phyloP scores from a whole-genome alignment of 2,113 vertebrate species.

The Phycodurus eques region DNA sequence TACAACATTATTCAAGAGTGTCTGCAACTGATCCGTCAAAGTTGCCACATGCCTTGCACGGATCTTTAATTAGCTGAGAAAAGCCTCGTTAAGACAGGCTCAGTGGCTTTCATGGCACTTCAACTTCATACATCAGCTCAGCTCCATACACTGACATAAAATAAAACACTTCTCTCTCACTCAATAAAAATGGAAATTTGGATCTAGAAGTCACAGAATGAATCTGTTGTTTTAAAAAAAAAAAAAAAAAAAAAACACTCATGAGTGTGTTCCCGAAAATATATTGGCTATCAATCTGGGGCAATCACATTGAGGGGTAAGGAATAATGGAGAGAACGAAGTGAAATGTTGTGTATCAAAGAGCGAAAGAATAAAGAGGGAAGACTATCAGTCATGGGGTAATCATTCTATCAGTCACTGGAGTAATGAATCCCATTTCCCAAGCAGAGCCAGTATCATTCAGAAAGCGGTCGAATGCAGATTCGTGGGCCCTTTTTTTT shows the following conservation, averaged over 20 bases:
- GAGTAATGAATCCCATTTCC: constrained; percentile 66
- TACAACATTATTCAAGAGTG: constrained; percentile 23
- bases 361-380: constrained; percentile 36
- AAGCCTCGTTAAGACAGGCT: constrained; percentile 28
- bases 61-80: constrained; percentile 61
- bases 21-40: constrained; percentile 55
- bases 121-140: constrained; percentile 24
- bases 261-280: constrained; percentile 20
- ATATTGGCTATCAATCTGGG: constrained; percentile 26
- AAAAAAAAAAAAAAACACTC: constrained; percentile 14
- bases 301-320: constrained; percentile 27
- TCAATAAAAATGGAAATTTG: constrained; percentile 21
- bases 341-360: constrained; percentile 36
- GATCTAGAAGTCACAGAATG: constrained; percentile 10
- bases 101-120: constrained; percentile 24
- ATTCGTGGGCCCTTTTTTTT: constrained; percentile 36
- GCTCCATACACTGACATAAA: constrained; percentile 37
- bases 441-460: constrained; percentile 39
- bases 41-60: constrained; percentile 48
- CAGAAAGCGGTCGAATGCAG: constrained; percentile 47
- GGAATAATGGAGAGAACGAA: constrained; percentile 30
- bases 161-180: constrained; percentile 33
- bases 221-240: too few species aligned
- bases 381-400: constrained; percentile 48
- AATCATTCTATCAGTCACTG: constrained; percentile 56